Base-by-base conservation (phyloP, 2,113 vertebrate species). In the Barnardius zonarius region DNA sequence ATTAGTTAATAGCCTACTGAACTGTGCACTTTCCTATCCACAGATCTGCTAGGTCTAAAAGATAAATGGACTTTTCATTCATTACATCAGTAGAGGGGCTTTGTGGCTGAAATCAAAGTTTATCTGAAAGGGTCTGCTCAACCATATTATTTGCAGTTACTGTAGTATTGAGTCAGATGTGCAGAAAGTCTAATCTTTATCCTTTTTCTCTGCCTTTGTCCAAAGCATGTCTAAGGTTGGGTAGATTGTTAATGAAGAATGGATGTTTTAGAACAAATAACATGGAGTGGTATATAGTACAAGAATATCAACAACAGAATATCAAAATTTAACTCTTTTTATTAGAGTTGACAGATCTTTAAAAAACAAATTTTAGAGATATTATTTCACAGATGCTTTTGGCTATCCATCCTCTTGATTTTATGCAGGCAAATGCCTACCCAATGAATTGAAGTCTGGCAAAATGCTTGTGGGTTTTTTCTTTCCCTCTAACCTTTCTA, bases 61-160 rank as follows among this genome's bases (percentile, higher is more conserved):
- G 35, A 41, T 79, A 86, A 88, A 83, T 69, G 52, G 66, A 17
- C 27, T 8, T 72, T 85, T 83, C 11, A 72, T 78, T 90, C 37
- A 3, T 39, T 77, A 51, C 51, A 44, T 46, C 17, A 28, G 66
- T 41, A 28, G 31, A 52, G 44, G 48, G 35, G 13, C 61, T 67
- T 76, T 93, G 52, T 92, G 52, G 15, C 27, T 84, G 80, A 93
- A 94, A 93, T 62, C 37, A 44, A 77, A 75, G 48, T 86, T 92
- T 81, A 41, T 64, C 55, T 86, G 17, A 41, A 77, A 54, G 17
- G 74, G 9, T 78, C 88, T 68, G n/a, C 33, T 79, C 44, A 82
- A 31, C 41, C 44, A 5, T 57, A 18, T 48, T 88, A 64, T 84
- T 90, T 92, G 57, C 33, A 57, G 22, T n/a, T 87, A 59, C 17